Percentiles rank a stretch among this genome's conserved stretches.
Conservation (phyloP, 2,888 invertebrate genomes). For the Tillus elongatus region DNA sequence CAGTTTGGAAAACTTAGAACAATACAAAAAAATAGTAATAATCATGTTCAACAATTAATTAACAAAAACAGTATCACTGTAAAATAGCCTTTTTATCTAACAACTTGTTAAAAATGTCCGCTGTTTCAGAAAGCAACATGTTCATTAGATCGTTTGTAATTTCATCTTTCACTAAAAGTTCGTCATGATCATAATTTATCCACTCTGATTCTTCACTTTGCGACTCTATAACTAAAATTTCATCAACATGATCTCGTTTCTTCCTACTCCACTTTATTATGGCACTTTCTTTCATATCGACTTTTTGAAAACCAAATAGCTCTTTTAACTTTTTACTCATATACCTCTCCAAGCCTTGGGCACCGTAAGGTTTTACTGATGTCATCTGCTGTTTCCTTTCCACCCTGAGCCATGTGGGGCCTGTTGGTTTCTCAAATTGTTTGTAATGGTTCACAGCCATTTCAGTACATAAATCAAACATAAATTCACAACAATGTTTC, state of each 20-base stretch:
- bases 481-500: conserved; percentile 48
- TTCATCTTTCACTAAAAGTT: conserved; percentile 56
- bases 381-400: conserved; percentile 34
- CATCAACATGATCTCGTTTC: conserved; percentile 61
- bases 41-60: too few relatives aligned
- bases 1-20: too few relatives aligned
- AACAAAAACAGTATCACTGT: too few relatives aligned
- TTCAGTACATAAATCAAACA: conserved; percentile 56
- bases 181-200: conserved; percentile 65
- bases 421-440: conserved; percentile 38
- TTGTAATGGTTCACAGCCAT: conserved; percentile 46
- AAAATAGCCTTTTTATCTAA: conserved; percentile 23
- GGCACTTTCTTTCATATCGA: conserved; percentile 47
- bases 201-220: conserved; percentile 64
- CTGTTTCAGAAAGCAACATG: conserved; percentile 45
- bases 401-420: conserved; percentile 46
- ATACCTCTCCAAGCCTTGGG: conserved; percentile 43
- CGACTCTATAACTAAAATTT: conserved; percentile 59
- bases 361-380: conserved; percentile 43
- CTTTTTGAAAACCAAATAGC: conserved; percentile 47
- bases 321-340: conserved; percentile 46
- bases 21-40: too few relatives aligned
- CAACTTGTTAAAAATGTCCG: conserved; percentile 28
- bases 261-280: conserved; percentile 55
- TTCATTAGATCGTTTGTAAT: conserved; percentile 51